These are phyloP conservation scores for Lampris megalopsis DNA, from an alignment of 2,113 vertebrate genomes.

Conservation along the genomic window DNA sequence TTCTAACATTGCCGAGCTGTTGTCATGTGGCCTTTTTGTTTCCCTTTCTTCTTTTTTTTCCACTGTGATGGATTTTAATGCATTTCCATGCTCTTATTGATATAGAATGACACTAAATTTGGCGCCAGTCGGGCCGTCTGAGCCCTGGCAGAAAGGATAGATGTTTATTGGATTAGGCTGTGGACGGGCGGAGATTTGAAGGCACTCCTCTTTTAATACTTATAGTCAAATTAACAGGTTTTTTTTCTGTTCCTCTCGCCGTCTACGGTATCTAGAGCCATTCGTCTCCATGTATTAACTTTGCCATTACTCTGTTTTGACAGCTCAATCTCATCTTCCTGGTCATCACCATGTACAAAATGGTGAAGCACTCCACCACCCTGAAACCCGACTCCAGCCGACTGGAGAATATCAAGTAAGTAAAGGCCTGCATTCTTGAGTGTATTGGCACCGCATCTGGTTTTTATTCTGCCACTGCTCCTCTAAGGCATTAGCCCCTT, in stretches of 20 bases:
- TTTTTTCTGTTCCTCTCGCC: slow-evolving; percentile 30
- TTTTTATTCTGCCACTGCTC: slow-evolving; percentile 29
- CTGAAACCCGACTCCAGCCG: slow-evolving; percentile 99
- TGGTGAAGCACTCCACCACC: slow-evolving; percentile 99
- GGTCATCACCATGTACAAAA: slow-evolving; percentile 99
- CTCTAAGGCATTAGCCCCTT: slow-evolving; percentile 9
- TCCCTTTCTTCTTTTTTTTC: slow-evolving; percentile 11
- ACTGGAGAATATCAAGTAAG: slow-evolving; percentile 99
- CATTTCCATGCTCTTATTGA: slow-evolving; percentile 83
- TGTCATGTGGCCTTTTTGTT: slow-evolving; percentile 43
- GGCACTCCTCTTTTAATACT: slow-evolving; percentile 76
- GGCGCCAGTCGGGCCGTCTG: slow-evolving; percentile 81
- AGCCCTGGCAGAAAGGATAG: slow-evolving; percentile 74
- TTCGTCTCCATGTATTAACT: slow-evolving; percentile 75
- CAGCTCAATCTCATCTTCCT: slow-evolving; percentile 99
- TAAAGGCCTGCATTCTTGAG: slow-evolving; percentile 71
- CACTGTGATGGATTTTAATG: slow-evolving; percentile 81
- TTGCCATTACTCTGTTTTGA: slow-evolving; percentile 85
- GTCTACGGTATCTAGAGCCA: slow-evolving; percentile 46
- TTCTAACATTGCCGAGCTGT: slow-evolving; percentile 62
- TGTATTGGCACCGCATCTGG: slow-evolving; percentile 41
- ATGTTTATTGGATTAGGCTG: slow-evolving; percentile 83
- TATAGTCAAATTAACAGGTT: slow-evolving; percentile 75
- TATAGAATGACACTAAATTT: slow-evolving; percentile 85
- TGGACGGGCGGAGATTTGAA: slow-evolving; percentile 75